phyloP scores from a whole-genome alignment of 2,113 vertebrate genomes.

The Cacatua alba region DNA sequence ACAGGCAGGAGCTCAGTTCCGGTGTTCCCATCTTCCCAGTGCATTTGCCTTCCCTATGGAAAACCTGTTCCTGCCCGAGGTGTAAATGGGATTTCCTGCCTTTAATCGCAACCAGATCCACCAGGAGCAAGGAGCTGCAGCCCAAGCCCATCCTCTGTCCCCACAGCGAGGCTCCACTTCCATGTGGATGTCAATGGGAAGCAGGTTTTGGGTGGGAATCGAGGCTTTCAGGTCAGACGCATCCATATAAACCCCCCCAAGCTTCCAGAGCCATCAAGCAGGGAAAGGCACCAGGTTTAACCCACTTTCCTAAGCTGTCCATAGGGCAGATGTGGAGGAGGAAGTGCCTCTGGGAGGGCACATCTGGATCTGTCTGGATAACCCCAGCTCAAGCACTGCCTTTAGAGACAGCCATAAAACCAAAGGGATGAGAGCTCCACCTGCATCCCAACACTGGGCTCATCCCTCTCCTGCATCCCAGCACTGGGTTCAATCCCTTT shows the following conservation, averaged over 20 bases:
- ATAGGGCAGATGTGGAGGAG: not conserved
- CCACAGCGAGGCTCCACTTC: not conserved
- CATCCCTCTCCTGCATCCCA: no score
- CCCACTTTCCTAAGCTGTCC: not conserved
- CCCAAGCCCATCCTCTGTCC: not conserved
- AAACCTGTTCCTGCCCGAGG: constrained; percentile 33
- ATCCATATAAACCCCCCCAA: not conserved
- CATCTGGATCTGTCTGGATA: not conserved
- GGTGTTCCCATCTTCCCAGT: not conserved
- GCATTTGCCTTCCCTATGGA: not conserved
- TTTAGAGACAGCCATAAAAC: not conserved
- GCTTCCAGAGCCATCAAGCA: not conserved
- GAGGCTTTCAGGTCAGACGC: not conserved
- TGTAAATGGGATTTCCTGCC: constrained; percentile 64
- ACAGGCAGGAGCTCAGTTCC: not conserved
- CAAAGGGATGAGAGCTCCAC: not conserved
- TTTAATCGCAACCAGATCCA: constrained; percentile 7
- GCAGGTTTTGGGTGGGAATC: not conserved
- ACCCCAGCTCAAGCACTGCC: not conserved
- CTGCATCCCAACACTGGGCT: no score
- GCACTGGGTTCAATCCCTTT: no score
- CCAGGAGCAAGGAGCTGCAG: not conserved
- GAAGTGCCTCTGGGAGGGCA: not conserved
- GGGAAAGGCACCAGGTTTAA: not conserved
- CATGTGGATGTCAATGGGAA: not conserved